Percentiles rank a stretch among this genome's conserved stretches.
phyloP scores from a whole-genome alignment of 2,797 vertebrate genomes.

The Gallirallus australis region DNA sequence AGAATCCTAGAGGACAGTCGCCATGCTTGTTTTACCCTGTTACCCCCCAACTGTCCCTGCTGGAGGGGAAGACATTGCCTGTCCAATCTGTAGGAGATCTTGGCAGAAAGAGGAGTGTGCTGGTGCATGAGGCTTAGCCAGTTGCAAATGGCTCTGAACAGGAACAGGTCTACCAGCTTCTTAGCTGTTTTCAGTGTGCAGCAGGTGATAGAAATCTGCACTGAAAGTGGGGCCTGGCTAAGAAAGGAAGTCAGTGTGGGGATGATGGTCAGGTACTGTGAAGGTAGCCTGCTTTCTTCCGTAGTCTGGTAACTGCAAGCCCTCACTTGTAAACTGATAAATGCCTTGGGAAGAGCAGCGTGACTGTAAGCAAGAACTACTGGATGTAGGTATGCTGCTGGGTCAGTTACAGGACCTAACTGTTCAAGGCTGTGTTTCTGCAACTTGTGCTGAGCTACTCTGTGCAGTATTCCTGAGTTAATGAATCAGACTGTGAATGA shows the following conservation, averaged over 20 bases:
- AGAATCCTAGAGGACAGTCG: neutral
- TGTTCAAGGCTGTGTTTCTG: neutral
- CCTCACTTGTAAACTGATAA: rapidly evolving
- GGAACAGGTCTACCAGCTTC: neutral
- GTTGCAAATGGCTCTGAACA: neutral
- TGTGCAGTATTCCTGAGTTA: neutral
- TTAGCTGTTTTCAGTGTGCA: neutral
- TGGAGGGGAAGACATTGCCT: rapidly evolving
- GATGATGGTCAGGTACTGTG: neutral
- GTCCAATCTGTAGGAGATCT: neutral
- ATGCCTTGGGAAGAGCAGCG: neutral
- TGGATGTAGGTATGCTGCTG: rapidly evolving
- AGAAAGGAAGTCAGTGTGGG: neutral
- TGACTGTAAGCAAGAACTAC: neutral
- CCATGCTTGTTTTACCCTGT: rapidly evolving
- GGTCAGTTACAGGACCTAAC: neutral
- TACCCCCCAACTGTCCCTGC: neutral
- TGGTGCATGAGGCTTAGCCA: rapidly evolving
- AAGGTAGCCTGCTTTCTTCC: neutral
- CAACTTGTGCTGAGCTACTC: neutral
- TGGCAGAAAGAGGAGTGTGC: neutral
- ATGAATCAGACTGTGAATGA: neutral
- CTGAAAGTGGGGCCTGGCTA: rapidly evolving
- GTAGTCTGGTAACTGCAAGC: neutral
- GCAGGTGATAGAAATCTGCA: no score